Base-by-base conservation (phyloP, 53 echinoderm and acorn worm species). In the Paracentrotus lividus region DNA sequence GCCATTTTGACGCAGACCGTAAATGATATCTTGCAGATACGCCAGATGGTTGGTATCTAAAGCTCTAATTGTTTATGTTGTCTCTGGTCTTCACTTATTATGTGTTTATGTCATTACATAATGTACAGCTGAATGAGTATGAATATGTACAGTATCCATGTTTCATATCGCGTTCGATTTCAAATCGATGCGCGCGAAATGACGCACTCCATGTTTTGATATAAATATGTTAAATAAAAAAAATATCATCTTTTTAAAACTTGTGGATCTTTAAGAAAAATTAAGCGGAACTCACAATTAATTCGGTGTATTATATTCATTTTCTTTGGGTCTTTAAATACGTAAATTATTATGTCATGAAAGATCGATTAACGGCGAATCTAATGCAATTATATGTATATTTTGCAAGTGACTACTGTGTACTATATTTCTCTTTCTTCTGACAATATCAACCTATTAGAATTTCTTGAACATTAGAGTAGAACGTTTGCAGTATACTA, bases 321-420 rank as follows among this genome's bases (percentile, higher is more conserved):
- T 10, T 29, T 31, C 64, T 29, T 64, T 64, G 64, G 27, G 64
- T 64, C 27, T 64, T 64, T 64, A 29, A 64, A 27, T 23, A 64
- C 12, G 64, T 64, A 64, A 64, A 9, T 27, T 64, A 64, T 64
- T 59, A 3, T 59, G 26, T 64, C 8, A 31, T 7, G 26, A 9
- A 64, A 64, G 0, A 29, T 64, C 36, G 7, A 72, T 13, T n/a
- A 38, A 12, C 34, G 34, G 38, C 16, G 36, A 69, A 72, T 72
- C 38, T 18, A 2, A 72, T 72, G 72, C 20, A 72, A 38, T 72
- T 15, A 72, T 72, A 40, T 72, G 72, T 72, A 72, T 72, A 72
- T 72, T 72, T 72, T 72, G 72, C 20, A 38, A 36, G 72, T 15
- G 38, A 38, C 0, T 40, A 9, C n/a, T n/a, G 20, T 72, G 72